Conservation (phyloP, 2,113 vertebrate species). For the Elaphurus davidianus region DNA sequence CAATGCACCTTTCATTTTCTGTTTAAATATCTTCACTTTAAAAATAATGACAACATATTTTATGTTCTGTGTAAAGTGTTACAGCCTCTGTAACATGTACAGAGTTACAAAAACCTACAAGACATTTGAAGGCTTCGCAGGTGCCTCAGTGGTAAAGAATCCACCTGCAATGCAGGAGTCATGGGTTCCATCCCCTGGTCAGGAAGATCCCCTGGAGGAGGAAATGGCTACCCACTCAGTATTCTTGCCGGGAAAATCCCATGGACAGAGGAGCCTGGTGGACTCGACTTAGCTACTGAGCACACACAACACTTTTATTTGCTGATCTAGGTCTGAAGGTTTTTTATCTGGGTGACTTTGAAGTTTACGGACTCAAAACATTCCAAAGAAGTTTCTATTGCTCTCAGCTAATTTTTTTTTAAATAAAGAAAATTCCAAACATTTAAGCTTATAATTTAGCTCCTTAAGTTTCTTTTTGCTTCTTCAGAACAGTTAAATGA, state of each 20-base stretch:
- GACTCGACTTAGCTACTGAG: neutral
- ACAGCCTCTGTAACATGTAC: neutral
- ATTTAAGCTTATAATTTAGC: constrained; percentile 20
- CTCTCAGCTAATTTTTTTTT: neutral
- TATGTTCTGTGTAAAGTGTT: neutral
- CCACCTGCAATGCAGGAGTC: neutral
- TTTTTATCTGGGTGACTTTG: neutral
- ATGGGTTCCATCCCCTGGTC: rapidly evolving
- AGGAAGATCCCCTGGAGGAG: neutral
- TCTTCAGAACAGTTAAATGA: constrained; percentile 24
- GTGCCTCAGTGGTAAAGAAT: neutral
- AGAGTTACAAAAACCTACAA: neutral
- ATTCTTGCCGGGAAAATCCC: neutral
- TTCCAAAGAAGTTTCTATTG: neutral
- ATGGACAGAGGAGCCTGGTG: neutral
- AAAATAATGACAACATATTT: neutral
- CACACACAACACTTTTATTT: neutral
- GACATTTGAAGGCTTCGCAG: neutral
- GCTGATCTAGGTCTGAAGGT: neutral
- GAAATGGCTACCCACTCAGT: neutral
- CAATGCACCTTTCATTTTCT: rapidly evolving
- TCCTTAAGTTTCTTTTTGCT: neutral
- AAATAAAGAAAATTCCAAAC: neutral
- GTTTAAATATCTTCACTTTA: neutral
- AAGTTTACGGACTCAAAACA: neutral